Conservation (phyloP, 23 tunicate species). For the Oikopleura albicans region DNA sequence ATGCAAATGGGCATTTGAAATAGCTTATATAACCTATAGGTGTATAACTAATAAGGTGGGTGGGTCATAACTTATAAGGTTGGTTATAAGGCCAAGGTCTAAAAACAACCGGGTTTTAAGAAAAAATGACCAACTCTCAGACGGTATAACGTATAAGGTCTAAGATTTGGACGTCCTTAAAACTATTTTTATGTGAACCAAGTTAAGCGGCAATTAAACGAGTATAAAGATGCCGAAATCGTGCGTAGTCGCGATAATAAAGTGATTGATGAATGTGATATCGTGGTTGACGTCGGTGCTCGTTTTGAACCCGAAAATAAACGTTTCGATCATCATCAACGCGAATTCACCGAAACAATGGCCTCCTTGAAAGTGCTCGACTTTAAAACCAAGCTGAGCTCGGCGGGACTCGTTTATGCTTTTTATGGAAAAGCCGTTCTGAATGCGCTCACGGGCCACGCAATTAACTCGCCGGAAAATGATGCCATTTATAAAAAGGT, state of each 20-base stretch:
- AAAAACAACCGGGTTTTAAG: too few species aligned
- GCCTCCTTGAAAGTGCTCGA: slow-evolving; percentile 22
- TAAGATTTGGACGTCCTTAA: too few species aligned
- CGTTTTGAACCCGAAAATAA: slow-evolving; percentile 32
- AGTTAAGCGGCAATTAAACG: neutral
- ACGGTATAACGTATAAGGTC: too few species aligned
- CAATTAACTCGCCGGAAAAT: slow-evolving; percentile 18
- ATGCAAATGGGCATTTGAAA: too few species aligned
- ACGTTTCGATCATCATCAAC: slow-evolving; percentile 81
- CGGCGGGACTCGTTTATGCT: slow-evolving; percentile 74
- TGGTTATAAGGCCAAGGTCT: too few species aligned
- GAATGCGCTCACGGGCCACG: slow-evolving; percentile 11
- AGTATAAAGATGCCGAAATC: slow-evolving; percentile 37
- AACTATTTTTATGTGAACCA: too few species aligned
- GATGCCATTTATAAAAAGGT: slow-evolving; percentile 36
- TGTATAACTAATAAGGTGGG: too few species aligned
- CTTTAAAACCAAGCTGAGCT: slow-evolving; percentile 56
- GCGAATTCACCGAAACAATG: slow-evolving; percentile 48
- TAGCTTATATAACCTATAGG: too few species aligned
- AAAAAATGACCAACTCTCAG: too few species aligned
- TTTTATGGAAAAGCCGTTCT: slow-evolving; percentile 59
- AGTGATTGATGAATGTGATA: slow-evolving; percentile 38
- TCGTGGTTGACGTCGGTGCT: slow-evolving; percentile 90
- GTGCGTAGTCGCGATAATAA: slow-evolving; percentile 42
- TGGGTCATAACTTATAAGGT: too few species aligned